Conservation (phyloP, 2,113 vertebrate species). For the Thamnophis sirtalis region DNA sequence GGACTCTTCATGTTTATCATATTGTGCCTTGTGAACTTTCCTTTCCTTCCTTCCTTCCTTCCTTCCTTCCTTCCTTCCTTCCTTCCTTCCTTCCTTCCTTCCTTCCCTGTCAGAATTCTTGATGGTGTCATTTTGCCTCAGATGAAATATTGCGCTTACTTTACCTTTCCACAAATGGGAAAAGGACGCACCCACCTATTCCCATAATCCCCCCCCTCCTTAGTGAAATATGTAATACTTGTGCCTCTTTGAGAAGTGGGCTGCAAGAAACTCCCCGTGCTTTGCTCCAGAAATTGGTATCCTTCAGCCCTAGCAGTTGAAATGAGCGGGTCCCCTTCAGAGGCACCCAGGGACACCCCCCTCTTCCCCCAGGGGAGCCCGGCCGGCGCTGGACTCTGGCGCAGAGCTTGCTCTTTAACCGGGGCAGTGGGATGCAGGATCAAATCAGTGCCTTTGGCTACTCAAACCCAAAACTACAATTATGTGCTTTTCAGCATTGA, state of each 20-base stretch:
- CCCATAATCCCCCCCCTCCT: background rate
- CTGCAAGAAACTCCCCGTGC: fast-evolving
- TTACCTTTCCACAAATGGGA: background rate
- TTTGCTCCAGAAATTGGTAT: background rate
- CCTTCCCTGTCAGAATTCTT: background rate
- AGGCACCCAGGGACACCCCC: too few species aligned
- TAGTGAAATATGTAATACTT: background rate
- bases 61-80: constrained; percentile 50
- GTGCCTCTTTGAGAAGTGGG: background rate
- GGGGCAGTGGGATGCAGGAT: background rate
- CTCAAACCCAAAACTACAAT: constrained; percentile 46
- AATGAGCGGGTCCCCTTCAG: too few species aligned
- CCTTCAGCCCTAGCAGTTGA: background rate
- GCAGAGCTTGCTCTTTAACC: background rate
- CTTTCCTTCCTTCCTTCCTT: constrained; percentile 58
- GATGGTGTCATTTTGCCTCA: background rate
- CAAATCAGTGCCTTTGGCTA: constrained; percentile 40
- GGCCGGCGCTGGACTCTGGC: background rate
- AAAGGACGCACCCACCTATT: background rate
- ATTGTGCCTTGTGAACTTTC: constrained; percentile 87
- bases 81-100: constrained; percentile 57
- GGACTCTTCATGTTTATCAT: constrained; percentile 80
- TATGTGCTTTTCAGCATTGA: constrained; percentile 52
- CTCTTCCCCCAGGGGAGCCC: too few species aligned
- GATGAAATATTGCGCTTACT: background rate